Evolutionary conservation across 2,888 invertebrate species (phyloP).

Genomic region (Cosmorhoe ocellata): DNA sequence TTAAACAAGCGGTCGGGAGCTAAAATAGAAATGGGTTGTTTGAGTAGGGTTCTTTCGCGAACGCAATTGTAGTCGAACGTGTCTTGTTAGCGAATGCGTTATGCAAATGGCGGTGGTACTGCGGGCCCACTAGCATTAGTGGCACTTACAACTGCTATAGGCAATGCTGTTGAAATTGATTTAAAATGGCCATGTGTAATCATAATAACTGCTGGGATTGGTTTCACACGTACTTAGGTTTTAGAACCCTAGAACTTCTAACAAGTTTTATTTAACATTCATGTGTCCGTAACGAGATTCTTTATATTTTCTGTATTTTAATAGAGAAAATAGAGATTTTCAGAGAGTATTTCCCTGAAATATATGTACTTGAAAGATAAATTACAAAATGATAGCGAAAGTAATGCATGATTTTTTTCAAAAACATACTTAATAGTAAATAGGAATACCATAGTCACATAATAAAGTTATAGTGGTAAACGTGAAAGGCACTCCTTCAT

Average conservation of each 20-base stretch:
- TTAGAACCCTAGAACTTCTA: background rate
- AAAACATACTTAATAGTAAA: too few relatives aligned
- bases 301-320: too few relatives aligned
- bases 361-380: too few relatives aligned
- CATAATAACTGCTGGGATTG: slow-evolving; percentile 3
- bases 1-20: slow-evolving; percentile 79
- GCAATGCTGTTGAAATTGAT: slow-evolving; percentile 24
- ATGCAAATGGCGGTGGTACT: slow-evolving; percentile 62
- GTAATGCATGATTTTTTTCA: too few relatives aligned
- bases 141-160: slow-evolving; percentile 34
- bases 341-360: too few relatives aligned
- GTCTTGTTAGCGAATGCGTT: slow-evolving; percentile 80
- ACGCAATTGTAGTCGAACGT: slow-evolving; percentile 80
- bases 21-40: slow-evolving; percentile 81
- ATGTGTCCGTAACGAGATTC: background rate
- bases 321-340: too few relatives aligned
- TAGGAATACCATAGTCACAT: too few relatives aligned
- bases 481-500: too few relatives aligned
- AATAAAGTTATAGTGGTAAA: too few relatives aligned
- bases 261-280: slow-evolving; percentile 10
- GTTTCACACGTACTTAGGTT: slow-evolving; percentile 10
- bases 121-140: slow-evolving; percentile 43
- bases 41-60: slow-evolving; percentile 82
- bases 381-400: too few relatives aligned
- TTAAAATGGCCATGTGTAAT: slow-evolving; percentile 19